Evolutionary conservation across 2,888 invertebrate species (phyloP).

Genomic region (Oscheius sp.): DNA sequence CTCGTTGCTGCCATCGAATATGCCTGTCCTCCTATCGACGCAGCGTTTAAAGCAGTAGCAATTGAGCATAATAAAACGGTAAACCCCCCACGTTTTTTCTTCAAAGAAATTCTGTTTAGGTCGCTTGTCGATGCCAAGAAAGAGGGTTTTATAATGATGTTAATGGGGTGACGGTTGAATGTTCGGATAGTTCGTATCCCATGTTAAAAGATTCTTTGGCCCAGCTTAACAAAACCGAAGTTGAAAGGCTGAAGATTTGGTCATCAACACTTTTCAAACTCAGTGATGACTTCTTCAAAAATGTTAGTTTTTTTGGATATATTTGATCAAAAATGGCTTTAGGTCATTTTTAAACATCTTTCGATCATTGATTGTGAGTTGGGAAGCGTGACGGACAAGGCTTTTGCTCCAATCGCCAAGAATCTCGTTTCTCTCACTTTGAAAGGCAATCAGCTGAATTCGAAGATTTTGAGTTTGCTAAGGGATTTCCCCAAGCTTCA

Average conservation of each 20-base stretch:
- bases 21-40: slow-evolving; percentile 22
- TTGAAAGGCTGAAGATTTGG: slow-evolving; percentile 58
- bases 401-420: background rate
- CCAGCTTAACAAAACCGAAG: slow-evolving; percentile 53
- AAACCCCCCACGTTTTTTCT: background rate
- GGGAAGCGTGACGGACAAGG: background rate
- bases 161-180: slow-evolving; percentile 33
- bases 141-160: slow-evolving; percentile 28
- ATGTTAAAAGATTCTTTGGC: slow-evolving; percentile 50
- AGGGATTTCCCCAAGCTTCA: slow-evolving; percentile 11
- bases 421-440: slow-evolving; percentile 3
- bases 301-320: slow-evolving; percentile 35
- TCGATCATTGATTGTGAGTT: slow-evolving; percentile 16
- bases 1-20: background rate
- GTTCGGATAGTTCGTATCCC: slow-evolving; percentile 54
- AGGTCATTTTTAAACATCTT: slow-evolving; percentile 15
- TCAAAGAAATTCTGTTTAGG: slow-evolving; percentile 11
- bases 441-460: slow-evolving; percentile 16
- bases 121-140: slow-evolving; percentile 26
- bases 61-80: slow-evolving; percentile 14
- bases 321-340: background rate
- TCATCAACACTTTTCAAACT: slow-evolving; percentile 55
- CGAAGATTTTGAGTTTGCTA: background rate
- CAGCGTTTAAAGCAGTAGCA: slow-evolving; percentile 13
- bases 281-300: slow-evolving; percentile 58